phyloP scores from a whole-genome alignment of 2,888 invertebrate species.

The Hemicrepidius hirtus region DNA sequence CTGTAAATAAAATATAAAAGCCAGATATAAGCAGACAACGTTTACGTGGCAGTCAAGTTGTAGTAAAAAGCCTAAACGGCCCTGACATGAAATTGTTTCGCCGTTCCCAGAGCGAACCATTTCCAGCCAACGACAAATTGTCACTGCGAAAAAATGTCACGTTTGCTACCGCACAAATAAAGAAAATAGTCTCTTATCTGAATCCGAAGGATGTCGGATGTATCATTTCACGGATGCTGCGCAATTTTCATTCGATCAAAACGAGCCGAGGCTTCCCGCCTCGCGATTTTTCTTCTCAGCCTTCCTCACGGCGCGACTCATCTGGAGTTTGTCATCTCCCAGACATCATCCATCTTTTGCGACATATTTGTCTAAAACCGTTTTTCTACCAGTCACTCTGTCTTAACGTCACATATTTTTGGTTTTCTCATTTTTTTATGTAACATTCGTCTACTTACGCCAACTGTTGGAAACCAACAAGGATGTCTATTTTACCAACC shows the following conservation, averaged over 20 bases:
- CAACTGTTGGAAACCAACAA: no score
- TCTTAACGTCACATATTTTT: conserved; percentile 49
- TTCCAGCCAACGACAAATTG: conserved; percentile 62
- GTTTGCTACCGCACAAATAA: conserved; percentile 61
- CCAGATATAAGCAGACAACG: conserved; percentile 4
- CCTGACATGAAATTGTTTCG: conserved; percentile 54
- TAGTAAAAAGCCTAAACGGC: conserved; percentile 37
- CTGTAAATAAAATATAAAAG: background rate
- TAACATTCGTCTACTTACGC: background rate
- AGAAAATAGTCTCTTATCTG: conserved; percentile 65
- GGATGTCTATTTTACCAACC: no score
- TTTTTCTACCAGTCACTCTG: conserved; percentile 51
- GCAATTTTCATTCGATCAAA: conserved; percentile 70
- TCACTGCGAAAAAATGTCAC: conserved; percentile 65
- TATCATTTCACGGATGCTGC: conserved; percentile 69
- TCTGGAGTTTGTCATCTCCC: conserved; percentile 62
- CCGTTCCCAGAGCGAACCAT: conserved; percentile 52
- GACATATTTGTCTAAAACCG: conserved; percentile 51
- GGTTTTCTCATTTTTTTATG: conserved; percentile 21
- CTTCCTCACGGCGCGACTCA: conserved; percentile 58
- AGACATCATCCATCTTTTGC: conserved; percentile 60
- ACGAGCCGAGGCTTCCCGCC: conserved; percentile 63
- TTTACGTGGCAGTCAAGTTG: conserved; percentile 22
- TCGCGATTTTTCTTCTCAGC: conserved; percentile 58
- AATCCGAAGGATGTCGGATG: conserved; percentile 66